These are phyloP conservation scores for Corapipo altera DNA, from an alignment of 2,113 vertebrate species.

Conservation along the genomic window DNA sequence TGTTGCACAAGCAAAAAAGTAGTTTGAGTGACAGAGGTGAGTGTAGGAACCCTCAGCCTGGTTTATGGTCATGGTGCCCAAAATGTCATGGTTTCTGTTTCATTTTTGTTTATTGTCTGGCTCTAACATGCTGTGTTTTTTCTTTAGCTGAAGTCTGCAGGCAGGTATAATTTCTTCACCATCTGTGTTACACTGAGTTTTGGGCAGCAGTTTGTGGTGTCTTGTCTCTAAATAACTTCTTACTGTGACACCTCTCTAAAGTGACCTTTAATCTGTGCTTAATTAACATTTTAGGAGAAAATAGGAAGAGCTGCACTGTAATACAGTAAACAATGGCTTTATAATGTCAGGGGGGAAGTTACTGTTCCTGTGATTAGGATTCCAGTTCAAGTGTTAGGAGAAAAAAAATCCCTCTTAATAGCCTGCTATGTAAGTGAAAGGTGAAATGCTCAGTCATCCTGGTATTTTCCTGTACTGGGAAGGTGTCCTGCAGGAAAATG, in stretches of 20 bases:
- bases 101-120: background rate
- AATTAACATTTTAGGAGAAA: background rate
- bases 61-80: background rate
- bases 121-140: background rate
- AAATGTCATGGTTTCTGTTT: background rate
- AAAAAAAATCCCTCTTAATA: background rate
- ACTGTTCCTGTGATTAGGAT: background rate
- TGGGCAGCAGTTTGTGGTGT: background rate
- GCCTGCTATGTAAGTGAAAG: background rate
- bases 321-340: background rate
- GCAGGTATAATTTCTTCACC: background rate
- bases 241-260: background rate
- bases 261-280: background rate
- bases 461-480: background rate
- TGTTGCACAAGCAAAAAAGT: constrained; percentile 83
- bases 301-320: background rate
- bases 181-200: background rate
- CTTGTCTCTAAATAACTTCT: background rate
- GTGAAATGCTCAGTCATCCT: background rate
- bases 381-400: background rate
- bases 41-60: background rate
- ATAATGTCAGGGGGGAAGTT: background rate
- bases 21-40: constrained; percentile 86
- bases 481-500: background rate
- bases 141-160: background rate